Conservation (phyloP, 2,888 invertebrate species). For the Linnaemya vulpina region DNA sequence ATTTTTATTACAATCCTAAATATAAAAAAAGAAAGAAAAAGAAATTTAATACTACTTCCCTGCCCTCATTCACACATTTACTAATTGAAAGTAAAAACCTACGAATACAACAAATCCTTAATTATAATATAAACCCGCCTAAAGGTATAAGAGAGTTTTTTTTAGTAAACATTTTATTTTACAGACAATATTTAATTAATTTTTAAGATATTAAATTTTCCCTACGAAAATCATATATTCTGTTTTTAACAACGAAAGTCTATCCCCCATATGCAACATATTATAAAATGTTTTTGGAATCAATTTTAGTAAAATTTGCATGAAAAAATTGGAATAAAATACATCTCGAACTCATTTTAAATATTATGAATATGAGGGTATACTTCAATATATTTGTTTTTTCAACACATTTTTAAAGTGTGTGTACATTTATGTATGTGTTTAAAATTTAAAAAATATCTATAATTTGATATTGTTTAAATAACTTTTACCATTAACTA, state of each 20-base stretch:
- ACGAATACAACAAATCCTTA: conserved; percentile 56
- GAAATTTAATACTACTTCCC: conserved; percentile 59
- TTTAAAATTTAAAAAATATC: conserved; percentile 9
- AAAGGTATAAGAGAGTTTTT: conserved; percentile 58
- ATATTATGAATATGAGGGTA: too few species aligned
- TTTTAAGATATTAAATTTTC: conserved; percentile 16
- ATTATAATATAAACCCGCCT: conserved; percentile 63
- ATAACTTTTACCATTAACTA: conserved; percentile 14
- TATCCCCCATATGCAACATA: conserved; percentile 27
- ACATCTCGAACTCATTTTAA: too few species aligned
- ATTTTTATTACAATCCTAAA: conserved; percentile 66
- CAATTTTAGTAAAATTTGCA: too few species aligned
- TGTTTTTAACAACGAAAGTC: conserved; percentile 1
- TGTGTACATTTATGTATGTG: not conserved
- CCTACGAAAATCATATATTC: not conserved
- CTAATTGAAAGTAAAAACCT: conserved; percentile 34
- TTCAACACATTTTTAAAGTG: conserved; percentile 15
- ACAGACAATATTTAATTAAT: conserved; percentile 53
- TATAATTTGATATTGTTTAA: conserved; percentile 11
- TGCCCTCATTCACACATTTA: conserved; percentile 61
- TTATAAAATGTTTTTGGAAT: too few species aligned
- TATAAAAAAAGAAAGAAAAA: conserved; percentile 40
- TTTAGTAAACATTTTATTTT: conserved; percentile 43
- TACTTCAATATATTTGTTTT: not conserved
- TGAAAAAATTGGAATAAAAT: too few species aligned